These are phyloP conservation scores for Hydrolagus affinis DNA, from an alignment of 2,113 vertebrate species.

Conservation along the genomic window DNA sequence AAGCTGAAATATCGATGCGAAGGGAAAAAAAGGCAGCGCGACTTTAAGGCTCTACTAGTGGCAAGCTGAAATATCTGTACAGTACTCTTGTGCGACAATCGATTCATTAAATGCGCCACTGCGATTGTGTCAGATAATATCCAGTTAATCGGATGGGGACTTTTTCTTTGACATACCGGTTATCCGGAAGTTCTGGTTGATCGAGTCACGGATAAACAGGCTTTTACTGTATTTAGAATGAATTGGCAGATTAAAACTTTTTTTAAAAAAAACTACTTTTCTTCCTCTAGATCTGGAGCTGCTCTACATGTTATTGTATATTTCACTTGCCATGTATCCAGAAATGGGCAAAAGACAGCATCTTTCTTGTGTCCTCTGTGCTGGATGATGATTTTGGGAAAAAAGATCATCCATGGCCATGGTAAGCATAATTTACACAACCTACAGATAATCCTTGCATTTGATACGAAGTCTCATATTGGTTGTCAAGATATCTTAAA, in stretches of 20 bases:
- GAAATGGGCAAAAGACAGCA: constrained; percentile 89
- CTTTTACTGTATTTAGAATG: not conserved
- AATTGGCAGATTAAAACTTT: not conserved
- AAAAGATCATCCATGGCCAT: constrained; percentile 87
- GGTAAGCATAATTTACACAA: constrained; percentile 55
- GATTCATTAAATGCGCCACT: too few species aligned
- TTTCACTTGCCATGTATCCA: constrained; percentile 94
- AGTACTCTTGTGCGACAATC: too few species aligned
- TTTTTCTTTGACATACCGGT: too few species aligned
- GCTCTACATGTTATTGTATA: constrained; percentile 83
- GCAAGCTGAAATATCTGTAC: too few species aligned
- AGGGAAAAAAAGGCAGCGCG: too few species aligned
- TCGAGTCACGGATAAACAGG: too few species aligned
- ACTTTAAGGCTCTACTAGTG: too few species aligned
- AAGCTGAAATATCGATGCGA: too few species aligned
- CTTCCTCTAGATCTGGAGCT: constrained; percentile 80
- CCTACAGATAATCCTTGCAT: not conserved
- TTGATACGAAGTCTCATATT: not conserved
- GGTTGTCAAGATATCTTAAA: not conserved
- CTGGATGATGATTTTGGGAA: constrained; percentile 82
- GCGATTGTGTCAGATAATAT: too few species aligned
- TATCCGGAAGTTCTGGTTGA: too few species aligned
- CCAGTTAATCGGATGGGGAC: too few species aligned
- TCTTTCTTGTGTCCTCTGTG: constrained; percentile 80
- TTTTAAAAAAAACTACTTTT: not conserved